Conservation (phyloP, 2,113 vertebrate species). For the Tetraodon nigroviridis region DNA sequence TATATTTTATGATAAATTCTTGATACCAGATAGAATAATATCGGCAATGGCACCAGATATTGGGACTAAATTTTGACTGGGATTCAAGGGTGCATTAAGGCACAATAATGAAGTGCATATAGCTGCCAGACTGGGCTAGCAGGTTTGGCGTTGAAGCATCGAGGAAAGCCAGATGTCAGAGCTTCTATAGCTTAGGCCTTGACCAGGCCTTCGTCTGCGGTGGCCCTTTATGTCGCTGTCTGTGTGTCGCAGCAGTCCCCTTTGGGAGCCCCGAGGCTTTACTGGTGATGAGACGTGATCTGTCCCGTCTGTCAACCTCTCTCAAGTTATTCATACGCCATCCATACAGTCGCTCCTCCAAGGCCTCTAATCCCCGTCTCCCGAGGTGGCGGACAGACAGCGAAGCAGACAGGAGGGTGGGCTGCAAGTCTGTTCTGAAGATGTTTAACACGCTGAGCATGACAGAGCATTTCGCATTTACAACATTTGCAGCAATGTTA, state of each 20-base stretch:
- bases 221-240: constrained; percentile 71
- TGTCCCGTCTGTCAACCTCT: constrained; percentile 77
- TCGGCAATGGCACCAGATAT: constrained; percentile 69
- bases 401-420: constrained; percentile 63
- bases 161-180: constrained; percentile 77
- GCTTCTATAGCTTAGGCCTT: constrained; percentile 77
- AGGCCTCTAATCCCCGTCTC: constrained; percentile 76
- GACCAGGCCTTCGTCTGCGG: constrained; percentile 74
- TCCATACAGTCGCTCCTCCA: constrained; percentile 74
- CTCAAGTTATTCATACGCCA: constrained; percentile 72
- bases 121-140: constrained; percentile 73
- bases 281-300: constrained; percentile 77
- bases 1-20: constrained; percentile 39
- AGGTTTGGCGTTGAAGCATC: constrained; percentile 70
- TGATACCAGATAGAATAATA: constrained; percentile 40
- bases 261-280: constrained; percentile 73
- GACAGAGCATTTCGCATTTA: constrained; percentile 63
- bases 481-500: constrained; percentile 47
- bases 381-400: constrained; percentile 68
- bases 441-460: constrained; percentile 64
- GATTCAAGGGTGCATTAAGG: constrained; percentile 74
- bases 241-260: constrained; percentile 70
- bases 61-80: constrained; percentile 64
- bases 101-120: constrained; percentile 74
- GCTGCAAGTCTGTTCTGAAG: constrained; percentile 62